Percentiles rank a stretch among this genome's conserved stretches.
Conservation (phyloP, 1,140 invertebrate genomes). For the Cyrtorhinus lividipennis region DNA sequence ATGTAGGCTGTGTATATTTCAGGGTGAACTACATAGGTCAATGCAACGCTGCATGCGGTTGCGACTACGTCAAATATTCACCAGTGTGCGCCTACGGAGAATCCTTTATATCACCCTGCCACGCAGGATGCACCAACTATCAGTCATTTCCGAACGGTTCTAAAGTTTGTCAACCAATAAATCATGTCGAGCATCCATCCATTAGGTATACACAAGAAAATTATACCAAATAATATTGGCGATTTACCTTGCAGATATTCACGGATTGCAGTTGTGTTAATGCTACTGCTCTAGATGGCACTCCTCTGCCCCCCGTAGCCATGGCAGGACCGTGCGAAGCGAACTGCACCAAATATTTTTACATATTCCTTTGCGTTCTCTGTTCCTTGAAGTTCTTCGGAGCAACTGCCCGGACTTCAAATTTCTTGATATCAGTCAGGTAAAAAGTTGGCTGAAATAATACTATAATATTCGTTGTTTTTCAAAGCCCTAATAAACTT, state of each 20-base stretch:
- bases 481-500: too few species aligned
- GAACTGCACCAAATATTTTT: slow-evolving; percentile 46
- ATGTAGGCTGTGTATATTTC: not conserved
- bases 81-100: slow-evolving; percentile 45
- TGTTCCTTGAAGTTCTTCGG: slow-evolving; percentile 49
- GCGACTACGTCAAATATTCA: slow-evolving; percentile 43
- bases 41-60: slow-evolving; percentile 47
- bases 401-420: slow-evolving; percentile 46
- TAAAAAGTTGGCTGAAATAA: too few species aligned
- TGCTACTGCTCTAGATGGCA: not conserved
- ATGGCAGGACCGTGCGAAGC: slow-evolving; percentile 34
- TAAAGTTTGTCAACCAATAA: too few species aligned
- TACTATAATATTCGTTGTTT: too few species aligned
- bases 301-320: not conserved
- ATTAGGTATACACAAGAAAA: too few species aligned
- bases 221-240: too few species aligned
- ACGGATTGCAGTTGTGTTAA: not conserved
- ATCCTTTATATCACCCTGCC: slow-evolving; percentile 53
- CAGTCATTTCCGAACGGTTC: slow-evolving; percentile 15
- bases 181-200: too few species aligned
- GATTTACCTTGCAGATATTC: not conserved
- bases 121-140: slow-evolving; percentile 43
- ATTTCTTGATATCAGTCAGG: slow-evolving; percentile 48
- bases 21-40: slow-evolving; percentile 14
- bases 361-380: slow-evolving; percentile 45